Evolutionary conservation across 92 coral and sea anemone species (phyloP), one percentile per base, ranked within the genome.

Genomic region (Bergia puertoricense): DNA sequence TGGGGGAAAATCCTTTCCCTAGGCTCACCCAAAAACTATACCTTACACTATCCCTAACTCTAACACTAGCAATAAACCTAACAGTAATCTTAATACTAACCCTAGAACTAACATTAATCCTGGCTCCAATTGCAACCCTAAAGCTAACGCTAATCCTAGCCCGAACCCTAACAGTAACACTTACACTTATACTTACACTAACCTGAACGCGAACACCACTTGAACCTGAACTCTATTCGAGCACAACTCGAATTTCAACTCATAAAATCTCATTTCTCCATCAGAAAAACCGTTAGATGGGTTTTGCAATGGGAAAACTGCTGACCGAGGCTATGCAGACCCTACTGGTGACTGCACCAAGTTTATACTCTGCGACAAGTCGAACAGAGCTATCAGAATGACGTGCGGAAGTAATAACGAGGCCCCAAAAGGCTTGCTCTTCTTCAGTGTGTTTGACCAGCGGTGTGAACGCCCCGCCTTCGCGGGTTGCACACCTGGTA

Each of bases 261-360:
- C 9, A 6, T 4, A 69, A 54, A 54, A 11, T 54, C 1, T 54
- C 18, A 62, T 18, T 62, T 62, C n/a, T 22, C 44, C 77, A 1
- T 14, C 77, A 73, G 77, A 20, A 36, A 36, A 73, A 5, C 43
- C 77, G 16, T 39, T 73, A 73, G 77, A 73, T 1, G 77, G 44
- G 77, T 73, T 73, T 73, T 73, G 77, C 42, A 36, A 30, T 39
- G 77, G 77, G 18, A 37, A 38, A 39, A 10, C 77, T 73, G 40
- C 77, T 39, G 43, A 73, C 40, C 40, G 16, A 30, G 41, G 40
- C 5, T 73, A 36, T 39, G 40, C 77, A 73, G 77, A 73, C 43
- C 77, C 77, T 10, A 22, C 15, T 38, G 77, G 77, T 73, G 77
- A 73, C 43, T 73, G 77, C 43, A 73, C 77, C 16, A 73, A 73